Conservation (phyloP, 1,140 invertebrate genomes). For the Drosophila serrata region DNA sequence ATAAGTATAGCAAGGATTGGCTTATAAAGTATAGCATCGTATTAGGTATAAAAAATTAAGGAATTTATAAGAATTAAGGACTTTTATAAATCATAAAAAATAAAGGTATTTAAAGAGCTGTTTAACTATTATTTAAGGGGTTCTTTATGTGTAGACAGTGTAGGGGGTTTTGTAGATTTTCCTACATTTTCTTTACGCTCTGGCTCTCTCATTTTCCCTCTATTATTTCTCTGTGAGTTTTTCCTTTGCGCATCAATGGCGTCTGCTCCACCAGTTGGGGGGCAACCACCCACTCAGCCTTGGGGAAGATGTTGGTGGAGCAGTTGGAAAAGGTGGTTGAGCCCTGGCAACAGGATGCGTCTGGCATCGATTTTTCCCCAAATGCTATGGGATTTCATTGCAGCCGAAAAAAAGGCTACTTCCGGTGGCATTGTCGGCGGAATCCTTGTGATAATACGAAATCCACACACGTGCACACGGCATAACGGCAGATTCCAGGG, state of each 20-base stretch:
- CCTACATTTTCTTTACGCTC: too few species aligned
- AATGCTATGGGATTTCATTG: slow-evolving; percentile 72
- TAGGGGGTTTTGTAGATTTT: slow-evolving; percentile 8
- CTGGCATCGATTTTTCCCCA: slow-evolving; percentile 79
- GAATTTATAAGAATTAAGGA: neutral
- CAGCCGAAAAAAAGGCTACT: slow-evolving; percentile 47
- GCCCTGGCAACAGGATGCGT: slow-evolving; percentile 42
- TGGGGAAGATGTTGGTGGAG: neutral
- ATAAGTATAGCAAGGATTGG: neutral
- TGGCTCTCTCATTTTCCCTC: neutral
- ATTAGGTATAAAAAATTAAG: neutral
- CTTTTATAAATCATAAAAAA: neutral
- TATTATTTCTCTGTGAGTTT: slow-evolving; percentile 30
- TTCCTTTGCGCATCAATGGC: slow-evolving; percentile 79
- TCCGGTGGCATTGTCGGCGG: slow-evolving; percentile 49
- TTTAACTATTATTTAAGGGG: neutral
- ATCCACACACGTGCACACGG: slow-evolving; percentile 65
- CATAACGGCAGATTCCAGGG: slow-evolving; percentile 45
- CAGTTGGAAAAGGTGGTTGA: slow-evolving; percentile 7
- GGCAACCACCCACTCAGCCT: slow-evolving; percentile 53
- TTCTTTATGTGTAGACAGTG: neutral
- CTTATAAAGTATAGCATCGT: neutral
- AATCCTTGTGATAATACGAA: slow-evolving; percentile 57
- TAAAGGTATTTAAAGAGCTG: neutral
- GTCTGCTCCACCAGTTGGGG: slow-evolving; percentile 8